Evolutionary conservation across 2,888 invertebrate species (phyloP).

Genomic region (Crematogaster levior): DNA sequence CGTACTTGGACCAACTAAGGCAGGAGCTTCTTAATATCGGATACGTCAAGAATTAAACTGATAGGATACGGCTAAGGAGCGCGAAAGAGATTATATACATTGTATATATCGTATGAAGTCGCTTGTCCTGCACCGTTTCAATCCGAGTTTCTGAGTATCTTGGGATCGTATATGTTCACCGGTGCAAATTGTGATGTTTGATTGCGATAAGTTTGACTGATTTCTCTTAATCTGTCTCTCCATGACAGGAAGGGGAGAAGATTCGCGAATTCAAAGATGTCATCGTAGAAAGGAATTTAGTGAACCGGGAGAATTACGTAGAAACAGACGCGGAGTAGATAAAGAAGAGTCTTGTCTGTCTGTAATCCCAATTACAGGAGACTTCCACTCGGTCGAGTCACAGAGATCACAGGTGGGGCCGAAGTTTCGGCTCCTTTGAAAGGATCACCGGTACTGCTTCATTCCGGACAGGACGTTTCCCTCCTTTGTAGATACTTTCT

Average conservation of each 20-base stretch:
- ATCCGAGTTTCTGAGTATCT: neutral
- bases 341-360: constrained; percentile 63
- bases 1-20: neutral
- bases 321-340: constrained; percentile 34
- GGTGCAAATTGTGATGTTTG: constrained; percentile 7
- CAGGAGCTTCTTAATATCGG: constrained; percentile 33
- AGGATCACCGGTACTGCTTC: constrained; percentile 66
- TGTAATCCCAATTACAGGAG: constrained; percentile 75
- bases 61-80: constrained; percentile 29
- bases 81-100: constrained; percentile 35
- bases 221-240: constrained; percentile 50
- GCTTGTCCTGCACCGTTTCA: neutral
- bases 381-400: constrained; percentile 62
- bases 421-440: constrained; percentile 72
- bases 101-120: constrained; percentile 16
- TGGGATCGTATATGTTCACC: neutral
- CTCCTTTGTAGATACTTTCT: constrained; percentile 69
- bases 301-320: constrained; percentile 42
- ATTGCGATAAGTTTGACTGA: constrained; percentile 19
- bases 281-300: constrained; percentile 64
- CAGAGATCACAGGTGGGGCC: constrained; percentile 72
- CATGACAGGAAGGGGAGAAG: neutral
- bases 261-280: constrained; percentile 43
- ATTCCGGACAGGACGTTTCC: constrained; percentile 65
- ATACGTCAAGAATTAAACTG: constrained; percentile 28